Evolutionary conservation across 2,797 vertebrate genomes (phyloP), one percentile per base, ranked within the genome.

Genomic region (Numenius phaeopus): DNA sequence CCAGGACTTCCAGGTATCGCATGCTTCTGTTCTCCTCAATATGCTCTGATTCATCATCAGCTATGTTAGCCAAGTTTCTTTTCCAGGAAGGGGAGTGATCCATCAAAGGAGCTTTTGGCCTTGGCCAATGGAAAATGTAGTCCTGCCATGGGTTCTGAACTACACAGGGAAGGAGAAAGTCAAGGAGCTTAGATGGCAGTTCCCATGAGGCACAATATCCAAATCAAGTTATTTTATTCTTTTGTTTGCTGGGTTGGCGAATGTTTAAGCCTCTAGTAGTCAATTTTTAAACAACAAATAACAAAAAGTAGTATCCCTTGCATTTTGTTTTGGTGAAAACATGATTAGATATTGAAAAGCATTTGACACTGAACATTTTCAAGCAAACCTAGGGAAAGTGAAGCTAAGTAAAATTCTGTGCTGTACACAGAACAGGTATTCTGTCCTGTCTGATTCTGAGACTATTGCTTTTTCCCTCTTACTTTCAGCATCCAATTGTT

Each of bases 201-300:
- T 91, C 49, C 23, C 34, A 14, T 1, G 1, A 78, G 34, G 34
- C 46, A 46, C 6, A 29, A 39, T 65, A 93, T 34, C 64, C 37
- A 95, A 83, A 90, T 14, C 0, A 0, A 71, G n/a, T 67, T 75
- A 30, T 46, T 91, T 83, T 70, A 6, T 82, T 83, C 49, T 82
- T 83, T 59, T 64, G 3, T 70, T 94, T 89, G 42, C 59, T 59
- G 6, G 0, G 17, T 52, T 87, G 64, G 55, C n/a, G 10, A 91
- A 52, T 62, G 55, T 70, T 96, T 87, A 80, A 83, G 64, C 57
- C 34, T 80, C n/a, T 61, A 67, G 22, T 50, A 32, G 39, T 67
- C 61, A 75, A 39, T 71, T 90, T 90, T 94, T 81, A 88, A 94
- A 44, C 44, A 87, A 59, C 18, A 86, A 73, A 44, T 75, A 94